Evolutionary conservation across 2,888 invertebrate species (phyloP).

Genomic region (Eustalomyia histrio): DNA sequence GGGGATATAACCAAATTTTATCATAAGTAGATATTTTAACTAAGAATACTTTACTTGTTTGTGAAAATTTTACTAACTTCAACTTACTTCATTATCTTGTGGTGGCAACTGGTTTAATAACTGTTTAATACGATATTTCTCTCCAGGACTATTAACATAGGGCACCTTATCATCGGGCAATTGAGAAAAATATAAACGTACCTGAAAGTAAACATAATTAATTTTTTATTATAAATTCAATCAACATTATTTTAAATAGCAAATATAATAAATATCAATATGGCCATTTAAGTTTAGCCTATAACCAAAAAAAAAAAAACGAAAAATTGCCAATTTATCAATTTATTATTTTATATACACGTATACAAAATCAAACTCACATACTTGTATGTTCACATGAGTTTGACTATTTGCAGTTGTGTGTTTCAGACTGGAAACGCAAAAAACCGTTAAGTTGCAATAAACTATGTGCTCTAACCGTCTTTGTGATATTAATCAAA

Average conservation of each 20-base stretch:
- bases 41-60: no score
- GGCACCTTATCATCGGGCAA: slow-evolving; percentile 98
- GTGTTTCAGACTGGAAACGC: neutral
- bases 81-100: slow-evolving; percentile 92
- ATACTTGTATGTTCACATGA: neutral
- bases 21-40: no score
- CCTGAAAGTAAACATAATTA: slow-evolving; percentile 82
- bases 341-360: slow-evolving; percentile 27
- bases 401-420: neutral
- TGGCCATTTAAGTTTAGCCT: slow-evolving; percentile 22
- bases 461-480: slow-evolving; percentile 4
- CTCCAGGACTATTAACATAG: slow-evolving; percentile 96
- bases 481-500: slow-evolving; percentile 44
- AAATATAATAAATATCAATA: slow-evolving; percentile 15
- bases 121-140: slow-evolving; percentile 95
- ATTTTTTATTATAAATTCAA: slow-evolving; percentile 31
- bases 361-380: neutral
- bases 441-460: slow-evolving; percentile 1
- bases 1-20: no score
- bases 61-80: neutral
- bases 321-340: slow-evolving; percentile 49
- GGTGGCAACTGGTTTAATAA: slow-evolving; percentile 97
- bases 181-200: slow-evolving; percentile 97
- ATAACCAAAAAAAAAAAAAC: slow-evolving; percentile 44
- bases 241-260: slow-evolving; percentile 6